phyloP scores from a whole-genome alignment of 2,888 invertebrate genomes.

The Dryococelus australis region DNA sequence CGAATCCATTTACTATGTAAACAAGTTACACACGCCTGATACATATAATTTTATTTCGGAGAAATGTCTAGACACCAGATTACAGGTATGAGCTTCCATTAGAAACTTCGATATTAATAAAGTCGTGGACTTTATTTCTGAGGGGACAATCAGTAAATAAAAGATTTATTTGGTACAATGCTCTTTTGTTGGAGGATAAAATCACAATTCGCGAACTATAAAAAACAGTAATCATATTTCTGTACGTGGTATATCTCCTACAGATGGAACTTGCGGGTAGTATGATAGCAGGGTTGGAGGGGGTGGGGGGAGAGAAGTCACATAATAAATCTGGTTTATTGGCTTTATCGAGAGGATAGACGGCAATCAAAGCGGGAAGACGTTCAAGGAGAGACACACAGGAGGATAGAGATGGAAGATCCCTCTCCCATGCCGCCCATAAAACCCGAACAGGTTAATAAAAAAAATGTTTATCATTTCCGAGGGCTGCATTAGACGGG shows the following conservation, averaged over 20 bases:
- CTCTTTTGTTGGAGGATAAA: not conserved
- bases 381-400: not conserved
- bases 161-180: not conserved
- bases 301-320: not conserved
- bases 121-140: not conserved
- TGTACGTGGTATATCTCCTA: not conserved
- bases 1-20: too few species aligned
- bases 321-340: not conserved
- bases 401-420: not conserved
- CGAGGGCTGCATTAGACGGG: not conserved
- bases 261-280: not conserved
- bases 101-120: not conserved
- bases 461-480: slow-evolving; percentile 16
- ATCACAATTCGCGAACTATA: not conserved
- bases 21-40: too few species aligned
- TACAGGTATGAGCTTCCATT: too few species aligned
- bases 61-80: too few species aligned
- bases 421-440: not conserved
- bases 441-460: slow-evolving; percentile 16
- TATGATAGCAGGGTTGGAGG: too few species aligned
- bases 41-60: too few species aligned
- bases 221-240: not conserved
- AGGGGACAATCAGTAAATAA: not conserved
- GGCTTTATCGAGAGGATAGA: not conserved
- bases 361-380: not conserved